A percentile compares a stretch with the other conserved stretches of the same genome.
These are phyloP conservation scores for Babyrousa celebensis DNA, from an alignment of 2,797 vertebrate species.

Conservation along the genomic window DNA sequence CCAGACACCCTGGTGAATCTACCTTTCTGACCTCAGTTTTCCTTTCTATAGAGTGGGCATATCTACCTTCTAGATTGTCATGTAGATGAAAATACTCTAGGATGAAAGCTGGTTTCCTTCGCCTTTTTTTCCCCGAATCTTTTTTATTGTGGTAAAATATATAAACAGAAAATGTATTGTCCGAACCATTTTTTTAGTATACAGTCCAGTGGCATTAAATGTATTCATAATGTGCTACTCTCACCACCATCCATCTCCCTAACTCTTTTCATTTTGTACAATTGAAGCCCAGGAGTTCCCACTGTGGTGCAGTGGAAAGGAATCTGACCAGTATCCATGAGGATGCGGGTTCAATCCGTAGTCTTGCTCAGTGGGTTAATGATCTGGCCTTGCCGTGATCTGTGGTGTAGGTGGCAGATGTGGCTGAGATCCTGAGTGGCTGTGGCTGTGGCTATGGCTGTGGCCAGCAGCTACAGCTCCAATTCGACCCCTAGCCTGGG, in stretches of 20 bases:
- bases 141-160: not conserved
- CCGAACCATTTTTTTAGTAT: not conserved
- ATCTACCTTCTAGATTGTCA: not conserved
- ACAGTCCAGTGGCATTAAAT: not conserved
- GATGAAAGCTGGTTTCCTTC: constrained; percentile 40
- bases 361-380: no score
- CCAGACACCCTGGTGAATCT: not conserved
- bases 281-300: not conserved
- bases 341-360: no score
- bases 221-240: not conserved
- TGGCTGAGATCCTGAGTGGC: no score
- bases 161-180: not conserved
- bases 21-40: not conserved
- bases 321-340: no score
- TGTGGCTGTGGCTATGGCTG: no score
- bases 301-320: no score
- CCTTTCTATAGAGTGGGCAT: not conserved
- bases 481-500: no score
- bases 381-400: no score
- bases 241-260: not conserved
- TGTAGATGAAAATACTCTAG: not conserved
- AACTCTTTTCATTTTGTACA: not conserved
- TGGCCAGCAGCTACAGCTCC: no score
- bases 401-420: no score
- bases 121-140: not conserved